phyloP scores from a whole-genome alignment of 2,113 vertebrate species.

The Dromas ardeola region DNA sequence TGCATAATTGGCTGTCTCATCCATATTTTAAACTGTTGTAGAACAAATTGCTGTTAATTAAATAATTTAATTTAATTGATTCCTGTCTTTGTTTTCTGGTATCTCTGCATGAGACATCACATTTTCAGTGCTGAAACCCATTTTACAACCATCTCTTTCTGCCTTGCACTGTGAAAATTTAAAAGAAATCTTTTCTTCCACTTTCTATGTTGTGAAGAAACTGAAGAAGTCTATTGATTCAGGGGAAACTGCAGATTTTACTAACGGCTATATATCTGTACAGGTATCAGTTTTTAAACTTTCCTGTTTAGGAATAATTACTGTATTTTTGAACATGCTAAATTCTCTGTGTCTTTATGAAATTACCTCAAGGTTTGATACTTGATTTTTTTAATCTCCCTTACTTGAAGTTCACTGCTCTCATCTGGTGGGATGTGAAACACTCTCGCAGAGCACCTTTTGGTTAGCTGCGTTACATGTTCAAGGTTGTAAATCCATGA shows the following conservation, averaged over 20 bases:
- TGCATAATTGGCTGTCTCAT: constrained; percentile 53
- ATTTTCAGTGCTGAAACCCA: neutral
- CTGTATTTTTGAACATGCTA: neutral
- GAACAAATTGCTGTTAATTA: constrained; percentile 43
- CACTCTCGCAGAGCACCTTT: neutral
- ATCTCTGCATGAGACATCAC: neutral
- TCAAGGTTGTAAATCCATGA: neutral
- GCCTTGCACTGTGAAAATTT: neutral
- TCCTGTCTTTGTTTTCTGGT: constrained; percentile 2
- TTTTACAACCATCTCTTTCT: neutral
- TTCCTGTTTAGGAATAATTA: neutral
- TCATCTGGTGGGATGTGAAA: neutral
- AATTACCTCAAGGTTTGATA: neutral
- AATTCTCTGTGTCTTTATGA: neutral
- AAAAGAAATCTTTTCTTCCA: neutral
- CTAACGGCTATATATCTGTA: neutral
- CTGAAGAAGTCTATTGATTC: neutral
- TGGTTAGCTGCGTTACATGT: fast-evolving
- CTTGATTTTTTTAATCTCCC: neutral
- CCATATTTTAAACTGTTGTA: constrained; percentile 55
- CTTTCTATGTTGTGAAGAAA: neutral
- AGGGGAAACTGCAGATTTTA: neutral
- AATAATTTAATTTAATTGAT: constrained; percentile 42
- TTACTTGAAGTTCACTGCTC: neutral
- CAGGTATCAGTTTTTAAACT: neutral